These are phyloP conservation scores for Thalassoma bifasciatum DNA, from an alignment of 2,113 vertebrate species.

Conservation along the genomic window DNA sequence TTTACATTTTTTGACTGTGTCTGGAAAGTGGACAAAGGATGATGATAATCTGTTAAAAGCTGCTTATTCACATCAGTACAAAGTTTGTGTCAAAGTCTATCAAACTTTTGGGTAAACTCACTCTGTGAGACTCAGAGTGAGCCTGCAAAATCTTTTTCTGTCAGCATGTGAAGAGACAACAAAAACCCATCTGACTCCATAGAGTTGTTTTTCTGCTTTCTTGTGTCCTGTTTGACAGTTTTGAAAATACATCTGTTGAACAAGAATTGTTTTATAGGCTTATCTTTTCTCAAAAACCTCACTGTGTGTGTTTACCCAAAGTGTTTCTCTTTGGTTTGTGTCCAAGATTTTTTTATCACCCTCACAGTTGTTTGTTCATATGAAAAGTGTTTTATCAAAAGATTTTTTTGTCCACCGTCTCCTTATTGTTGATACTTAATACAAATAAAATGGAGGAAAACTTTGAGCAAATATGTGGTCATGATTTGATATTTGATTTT, in stretches of 20 bases:
- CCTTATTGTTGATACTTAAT: conserved; percentile 67
- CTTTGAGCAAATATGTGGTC: neutral
- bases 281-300: conserved; percentile 3
- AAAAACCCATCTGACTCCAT: neutral
- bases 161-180: neutral
- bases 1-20: conserved; percentile 17
- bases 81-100: conserved; percentile 23
- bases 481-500: conserved; percentile 7
- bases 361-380: conserved; percentile 57
- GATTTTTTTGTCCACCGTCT: conserved; percentile 62
- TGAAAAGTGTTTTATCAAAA: conserved; percentile 49
- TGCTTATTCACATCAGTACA: conserved; percentile 42
- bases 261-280: conserved; percentile 30
- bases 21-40: conserved; percentile 13
- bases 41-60: conserved; percentile 47
- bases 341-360: conserved; percentile 26
- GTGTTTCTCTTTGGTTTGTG: conserved; percentile 44
- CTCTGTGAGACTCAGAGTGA: conserved; percentile 18
- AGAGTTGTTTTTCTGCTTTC: conserved; percentile 15
- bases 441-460: conserved; percentile 63
- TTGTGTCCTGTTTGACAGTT: conserved; percentile 8
- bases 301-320: conserved; percentile 48
- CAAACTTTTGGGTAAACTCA: conserved; percentile 20
- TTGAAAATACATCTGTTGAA: conserved; percentile 24
- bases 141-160: neutral